phyloP scores from a whole-genome alignment of 2,797 vertebrate genomes.

The Esox lucius region DNA sequence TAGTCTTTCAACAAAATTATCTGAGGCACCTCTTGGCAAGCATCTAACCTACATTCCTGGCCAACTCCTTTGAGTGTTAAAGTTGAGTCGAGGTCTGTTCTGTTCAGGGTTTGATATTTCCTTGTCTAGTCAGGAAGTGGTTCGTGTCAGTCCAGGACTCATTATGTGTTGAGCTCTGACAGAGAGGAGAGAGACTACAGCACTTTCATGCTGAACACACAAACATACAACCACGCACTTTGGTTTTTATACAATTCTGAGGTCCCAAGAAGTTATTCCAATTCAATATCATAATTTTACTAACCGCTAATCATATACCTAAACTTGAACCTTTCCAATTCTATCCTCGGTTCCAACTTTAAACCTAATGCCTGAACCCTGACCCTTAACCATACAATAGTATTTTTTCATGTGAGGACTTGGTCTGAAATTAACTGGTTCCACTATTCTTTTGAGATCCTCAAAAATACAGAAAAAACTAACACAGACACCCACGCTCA shows the following conservation, averaged over 20 bases:
- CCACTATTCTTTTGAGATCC: too few species aligned
- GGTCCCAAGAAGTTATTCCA: too few species aligned
- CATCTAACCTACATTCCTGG: constrained; percentile 11
- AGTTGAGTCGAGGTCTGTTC: not conserved
- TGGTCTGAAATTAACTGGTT: too few species aligned
- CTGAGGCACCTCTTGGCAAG: constrained; percentile 56
- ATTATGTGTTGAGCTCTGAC: constrained; percentile 32
- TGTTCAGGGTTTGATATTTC: constrained; percentile 12
- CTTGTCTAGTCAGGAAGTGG: constrained; percentile 16
- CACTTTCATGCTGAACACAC: not conserved
- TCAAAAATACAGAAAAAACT: too few species aligned
- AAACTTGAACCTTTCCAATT: too few species aligned
- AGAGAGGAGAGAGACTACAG: not conserved
- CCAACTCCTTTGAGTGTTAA: constrained; percentile 25
- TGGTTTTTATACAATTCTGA: too few species aligned
- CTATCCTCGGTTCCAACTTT: too few species aligned
- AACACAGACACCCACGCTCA: not conserved
- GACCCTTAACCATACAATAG: too few species aligned
- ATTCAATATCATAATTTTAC: too few species aligned
- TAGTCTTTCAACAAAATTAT: constrained; percentile 54
- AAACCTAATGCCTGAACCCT: too few species aligned
- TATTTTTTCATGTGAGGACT: too few species aligned
- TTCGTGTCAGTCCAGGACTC: constrained; percentile 18
- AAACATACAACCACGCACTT: not conserved
- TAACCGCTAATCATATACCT: too few species aligned